Percentiles rank a stretch among this genome's conserved stretches.
Evolutionary conservation across 2,113 vertebrate species (phyloP).

Genomic region (Microtus montanus): DNA sequence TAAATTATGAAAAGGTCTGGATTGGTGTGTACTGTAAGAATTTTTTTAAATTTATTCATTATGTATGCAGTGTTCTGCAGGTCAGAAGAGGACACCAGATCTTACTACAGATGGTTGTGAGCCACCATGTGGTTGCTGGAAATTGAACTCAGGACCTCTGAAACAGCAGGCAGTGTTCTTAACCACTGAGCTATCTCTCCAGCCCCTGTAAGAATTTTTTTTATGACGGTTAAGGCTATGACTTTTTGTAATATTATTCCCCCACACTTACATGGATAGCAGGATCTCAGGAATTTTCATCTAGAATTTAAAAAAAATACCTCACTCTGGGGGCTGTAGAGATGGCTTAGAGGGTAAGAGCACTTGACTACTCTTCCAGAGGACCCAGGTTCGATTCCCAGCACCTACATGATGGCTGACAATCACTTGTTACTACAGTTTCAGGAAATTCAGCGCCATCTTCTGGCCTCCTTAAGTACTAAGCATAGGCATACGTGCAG

Average conservation of each 20-base stretch:
- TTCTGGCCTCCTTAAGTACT: neutral
- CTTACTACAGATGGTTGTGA: too few species aligned
- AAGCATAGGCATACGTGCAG: neutral
- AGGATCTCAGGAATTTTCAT: constrained; percentile 51
- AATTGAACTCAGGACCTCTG: too few species aligned
- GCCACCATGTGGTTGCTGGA: too few species aligned
- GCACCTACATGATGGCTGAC: neutral
- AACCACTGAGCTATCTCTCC: too few species aligned
- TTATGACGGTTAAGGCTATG: neutral
- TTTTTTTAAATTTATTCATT: neutral
- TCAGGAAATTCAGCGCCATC: neutral
- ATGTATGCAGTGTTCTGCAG: too few species aligned
- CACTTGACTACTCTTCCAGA: neutral
- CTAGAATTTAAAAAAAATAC: neutral
- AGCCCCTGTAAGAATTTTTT: neutral
- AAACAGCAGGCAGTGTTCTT: too few species aligned
- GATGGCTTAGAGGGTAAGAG: neutral
- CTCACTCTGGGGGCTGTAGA: neutral
- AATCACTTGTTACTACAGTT: neutral
- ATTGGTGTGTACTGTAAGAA: neutral
- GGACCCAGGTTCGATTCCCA: neutral
- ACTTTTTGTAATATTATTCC: neutral
- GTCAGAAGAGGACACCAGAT: too few species aligned
- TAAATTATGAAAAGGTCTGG: neutral
- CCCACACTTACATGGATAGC: neutral